Percentiles rank a stretch among this genome's conserved stretches.
phyloP scores from a whole-genome alignment of 2,113 vertebrate species.

The Perca schrenkii region DNA sequence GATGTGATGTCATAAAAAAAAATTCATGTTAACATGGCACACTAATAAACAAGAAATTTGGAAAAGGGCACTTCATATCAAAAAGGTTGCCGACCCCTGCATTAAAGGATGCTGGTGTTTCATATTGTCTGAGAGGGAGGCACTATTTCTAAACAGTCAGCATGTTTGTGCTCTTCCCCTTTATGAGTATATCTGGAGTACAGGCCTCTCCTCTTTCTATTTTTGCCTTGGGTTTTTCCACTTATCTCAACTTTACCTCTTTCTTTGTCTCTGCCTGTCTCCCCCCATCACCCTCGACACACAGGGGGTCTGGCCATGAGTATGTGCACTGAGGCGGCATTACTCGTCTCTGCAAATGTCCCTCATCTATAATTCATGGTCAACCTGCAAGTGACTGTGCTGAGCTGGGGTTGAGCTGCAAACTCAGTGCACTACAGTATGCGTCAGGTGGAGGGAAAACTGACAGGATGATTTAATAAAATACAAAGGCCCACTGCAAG shows the following conservation, averaged over 20 bases:
- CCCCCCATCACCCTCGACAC: background rate
- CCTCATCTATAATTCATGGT: conserved; percentile 83
- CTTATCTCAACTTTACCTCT: conserved; percentile 20
- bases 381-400: conserved; percentile 62
- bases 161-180: conserved; percentile 27
- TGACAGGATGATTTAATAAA: conserved; percentile 27
- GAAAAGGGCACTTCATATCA: no score
- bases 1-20: no score
- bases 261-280: background rate
- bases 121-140: conserved; percentile 12
- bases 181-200: conserved; percentile 10
- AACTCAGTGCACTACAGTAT: conserved; percentile 55
- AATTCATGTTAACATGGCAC: no score
- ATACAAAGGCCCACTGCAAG: conserved; percentile 5
- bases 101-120: conserved; percentile 42
- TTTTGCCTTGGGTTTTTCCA: background rate
- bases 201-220: background rate
- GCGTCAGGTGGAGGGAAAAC: conserved; percentile 49
- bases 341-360: conserved; percentile 71
- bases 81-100: no score
- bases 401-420: conserved; percentile 66
- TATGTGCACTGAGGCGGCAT: conserved; percentile 65
- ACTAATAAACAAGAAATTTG: no score
- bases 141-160: conserved; percentile 40
- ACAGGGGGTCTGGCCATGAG: conserved; percentile 28